Conservation (phyloP, 2,113 vertebrate species). For the Holacanthus passer region DNA sequence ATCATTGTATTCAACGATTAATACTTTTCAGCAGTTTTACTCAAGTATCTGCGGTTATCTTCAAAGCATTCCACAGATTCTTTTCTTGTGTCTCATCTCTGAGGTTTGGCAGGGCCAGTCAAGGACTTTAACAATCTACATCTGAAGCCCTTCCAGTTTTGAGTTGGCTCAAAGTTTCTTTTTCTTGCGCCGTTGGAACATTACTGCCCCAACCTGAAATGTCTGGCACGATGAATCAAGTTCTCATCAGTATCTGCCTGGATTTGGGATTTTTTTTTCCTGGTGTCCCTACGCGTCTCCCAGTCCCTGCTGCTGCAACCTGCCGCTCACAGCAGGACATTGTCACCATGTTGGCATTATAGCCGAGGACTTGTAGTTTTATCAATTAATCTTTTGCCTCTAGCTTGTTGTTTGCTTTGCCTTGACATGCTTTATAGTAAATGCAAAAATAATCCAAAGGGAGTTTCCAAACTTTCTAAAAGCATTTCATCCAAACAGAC, state of each 20-base stretch:
- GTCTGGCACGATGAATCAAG: conserved; percentile 30
- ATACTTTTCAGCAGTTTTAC: neutral
- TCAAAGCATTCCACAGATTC: conserved; percentile 61
- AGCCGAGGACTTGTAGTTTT: neutral
- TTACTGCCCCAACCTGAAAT: conserved; percentile 29
- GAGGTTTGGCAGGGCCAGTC: conserved; percentile 34
- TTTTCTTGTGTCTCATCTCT: conserved; percentile 25
- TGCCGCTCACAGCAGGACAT: neutral
- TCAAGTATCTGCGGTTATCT: conserved; percentile 41
- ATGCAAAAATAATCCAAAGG: neutral
- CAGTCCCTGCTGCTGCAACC: conserved; percentile 5
- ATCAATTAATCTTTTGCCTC: neutral
- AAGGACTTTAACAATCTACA: conserved; percentile 39
- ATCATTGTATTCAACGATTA: neutral
- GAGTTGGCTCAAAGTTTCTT: conserved; percentile 39
- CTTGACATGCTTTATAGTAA: neutral
- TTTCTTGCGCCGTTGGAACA: conserved; percentile 41
- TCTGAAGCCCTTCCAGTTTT: conserved; percentile 52
- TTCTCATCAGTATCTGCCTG: conserved; percentile 17
- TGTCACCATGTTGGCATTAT: neutral
- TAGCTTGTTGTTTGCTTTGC: conserved; percentile 8
- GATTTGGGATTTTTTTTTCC: conserved; percentile 5
- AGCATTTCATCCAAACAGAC: conserved; percentile 4
- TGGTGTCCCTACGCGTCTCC: neutral
- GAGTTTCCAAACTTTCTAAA: neutral